These are phyloP conservation scores for Mormyrus lacerda DNA, from an alignment of 2,113 vertebrate genomes.

Conservation along the genomic window DNA sequence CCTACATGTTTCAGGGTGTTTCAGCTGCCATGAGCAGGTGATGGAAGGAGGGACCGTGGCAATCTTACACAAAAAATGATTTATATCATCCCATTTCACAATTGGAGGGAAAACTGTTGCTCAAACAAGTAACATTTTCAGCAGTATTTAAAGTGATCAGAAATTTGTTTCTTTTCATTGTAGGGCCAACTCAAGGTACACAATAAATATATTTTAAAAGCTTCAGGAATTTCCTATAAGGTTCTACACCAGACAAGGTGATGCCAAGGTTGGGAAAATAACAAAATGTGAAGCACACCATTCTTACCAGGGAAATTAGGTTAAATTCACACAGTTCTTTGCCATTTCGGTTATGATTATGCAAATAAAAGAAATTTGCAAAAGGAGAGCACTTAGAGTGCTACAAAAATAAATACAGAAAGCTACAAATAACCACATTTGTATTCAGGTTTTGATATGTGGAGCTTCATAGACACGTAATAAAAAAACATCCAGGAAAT, in stretches of 20 bases:
- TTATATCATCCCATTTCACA: constrained; percentile 5
- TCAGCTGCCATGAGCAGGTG: background rate
- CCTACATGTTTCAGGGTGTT: constrained; percentile 2
- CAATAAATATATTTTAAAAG: background rate
- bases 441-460: background rate
- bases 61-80: background rate
- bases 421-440: background rate
- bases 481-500: background rate
- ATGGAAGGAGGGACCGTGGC: background rate
- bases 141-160: background rate
- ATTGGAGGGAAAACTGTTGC: background rate
- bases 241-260: background rate
- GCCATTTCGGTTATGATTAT: background rate
- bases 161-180: background rate
- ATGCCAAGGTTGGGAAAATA: background rate
- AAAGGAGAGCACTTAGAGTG: background rate
- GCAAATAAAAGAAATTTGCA: background rate
- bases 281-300: background rate
- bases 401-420: background rate
- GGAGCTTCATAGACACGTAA: background rate
- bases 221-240: background rate
- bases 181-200: background rate
- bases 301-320: background rate
- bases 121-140: constrained; percentile 5
- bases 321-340: background rate